These are phyloP conservation scores for Lasioglossum vierecki DNA, from an alignment of 2,888 invertebrate genomes.

Conservation along the genomic window DNA sequence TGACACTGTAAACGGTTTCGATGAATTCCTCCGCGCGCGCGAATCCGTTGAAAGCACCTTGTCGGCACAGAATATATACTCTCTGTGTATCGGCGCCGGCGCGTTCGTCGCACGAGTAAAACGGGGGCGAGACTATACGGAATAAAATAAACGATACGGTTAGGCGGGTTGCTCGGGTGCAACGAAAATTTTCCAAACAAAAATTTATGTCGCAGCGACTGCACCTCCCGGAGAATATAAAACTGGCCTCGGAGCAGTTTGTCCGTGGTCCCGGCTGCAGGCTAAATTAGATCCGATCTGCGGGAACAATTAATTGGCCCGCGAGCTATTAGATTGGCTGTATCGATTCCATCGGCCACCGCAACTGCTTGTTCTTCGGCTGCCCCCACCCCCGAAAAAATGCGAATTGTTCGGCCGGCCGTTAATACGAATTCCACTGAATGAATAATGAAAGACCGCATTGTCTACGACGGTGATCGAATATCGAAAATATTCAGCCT, in stretches of 20 bases:
- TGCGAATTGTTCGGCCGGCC: background rate
- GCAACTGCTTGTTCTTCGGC: constrained; percentile 6
- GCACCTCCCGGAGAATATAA: background rate
- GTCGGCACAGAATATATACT: background rate
- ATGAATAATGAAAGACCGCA: constrained; percentile 11
- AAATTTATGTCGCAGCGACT: background rate
- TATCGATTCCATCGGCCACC: constrained; percentile 12
- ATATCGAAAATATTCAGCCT: constrained; percentile 18
- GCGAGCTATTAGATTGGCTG: constrained; percentile 4
- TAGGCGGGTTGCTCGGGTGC: background rate
- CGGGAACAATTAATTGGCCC: constrained; percentile 18
- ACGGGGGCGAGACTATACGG: background rate
- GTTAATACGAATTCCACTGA: background rate
- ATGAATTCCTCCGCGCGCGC: background rate
- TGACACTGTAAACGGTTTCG: background rate
- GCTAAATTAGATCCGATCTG: constrained; percentile 7
- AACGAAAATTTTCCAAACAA: background rate
- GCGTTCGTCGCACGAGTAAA: background rate
- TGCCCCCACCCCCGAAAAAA: background rate
- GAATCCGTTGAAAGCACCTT: constrained; percentile 1
- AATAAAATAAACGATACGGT: background rate
- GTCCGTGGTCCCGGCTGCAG: background rate
- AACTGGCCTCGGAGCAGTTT: background rate
- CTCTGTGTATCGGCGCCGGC: background rate
- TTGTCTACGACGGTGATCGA: constrained; percentile 24